Evolutionary conservation across 2,888 invertebrate species (phyloP).

Genomic region (Sylvicola cinctus): DNA sequence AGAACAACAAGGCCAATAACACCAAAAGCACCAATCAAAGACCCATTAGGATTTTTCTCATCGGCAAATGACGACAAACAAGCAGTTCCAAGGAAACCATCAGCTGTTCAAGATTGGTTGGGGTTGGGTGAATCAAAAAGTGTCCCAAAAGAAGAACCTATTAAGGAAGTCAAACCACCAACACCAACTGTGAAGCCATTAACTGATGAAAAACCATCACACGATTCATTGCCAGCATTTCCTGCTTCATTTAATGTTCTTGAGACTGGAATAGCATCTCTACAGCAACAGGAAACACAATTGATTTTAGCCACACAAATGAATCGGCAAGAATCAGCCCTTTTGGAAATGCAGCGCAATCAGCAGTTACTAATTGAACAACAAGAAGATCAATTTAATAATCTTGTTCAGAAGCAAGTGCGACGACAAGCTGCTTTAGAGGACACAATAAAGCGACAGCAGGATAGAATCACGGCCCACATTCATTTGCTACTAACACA

Average conservation of each 20-base stretch:
- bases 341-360: conserved; percentile 21
- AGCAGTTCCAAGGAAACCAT: neutral
- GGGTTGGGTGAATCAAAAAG: neutral
- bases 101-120: conserved; percentile 1
- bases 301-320: conserved; percentile 19
- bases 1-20: conserved; percentile 13
- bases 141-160: neutral
- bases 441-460: conserved; percentile 20
- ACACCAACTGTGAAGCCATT: conserved; percentile 12
- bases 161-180: conserved; percentile 11
- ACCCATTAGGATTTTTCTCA: conserved; percentile 9
- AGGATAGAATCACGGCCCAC: conserved; percentile 22
- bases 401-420: conserved; percentile 20
- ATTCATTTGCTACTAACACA: conserved; percentile 20
- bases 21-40: conserved; percentile 14
- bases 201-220: conserved; percentile 7
- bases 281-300: conserved; percentile 23
- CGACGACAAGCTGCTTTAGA: conserved; percentile 21
- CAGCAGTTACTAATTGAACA: conserved; percentile 17
- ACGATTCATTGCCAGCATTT: neutral
- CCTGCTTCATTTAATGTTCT: conserved; percentile 13
- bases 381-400: conserved; percentile 21
- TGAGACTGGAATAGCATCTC: conserved; percentile 14
- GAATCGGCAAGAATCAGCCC: conserved; percentile 19
- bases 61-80: conserved; percentile 1